phyloP scores from a whole-genome alignment of 1,140 invertebrate genomes.

The Papilio dardanus region DNA sequence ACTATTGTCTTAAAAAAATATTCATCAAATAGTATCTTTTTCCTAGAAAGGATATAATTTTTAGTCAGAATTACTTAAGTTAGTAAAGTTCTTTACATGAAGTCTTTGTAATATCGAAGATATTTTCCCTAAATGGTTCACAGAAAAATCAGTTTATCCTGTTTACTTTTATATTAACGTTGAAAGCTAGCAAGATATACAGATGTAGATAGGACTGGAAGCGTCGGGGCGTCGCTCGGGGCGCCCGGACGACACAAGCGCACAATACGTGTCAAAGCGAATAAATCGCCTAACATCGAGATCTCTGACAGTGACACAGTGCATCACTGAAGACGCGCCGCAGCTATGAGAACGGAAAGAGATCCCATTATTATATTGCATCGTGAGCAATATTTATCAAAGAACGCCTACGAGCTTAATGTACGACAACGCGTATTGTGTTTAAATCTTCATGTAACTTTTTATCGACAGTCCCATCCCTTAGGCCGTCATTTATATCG shows the following conservation, averaged over 20 bases:
- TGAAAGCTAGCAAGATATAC: slow-evolving; percentile 26
- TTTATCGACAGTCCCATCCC: slow-evolving; percentile 32
- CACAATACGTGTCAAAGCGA: slow-evolving; percentile 63
- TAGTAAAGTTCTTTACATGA: too few species aligned
- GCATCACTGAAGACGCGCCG: slow-evolving; percentile 45
- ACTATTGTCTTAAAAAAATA: too few species aligned
- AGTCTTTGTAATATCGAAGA: too few species aligned
- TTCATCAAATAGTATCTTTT: too few species aligned
- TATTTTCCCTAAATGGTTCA: background rate
- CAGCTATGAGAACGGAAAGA: slow-evolving; percentile 53
- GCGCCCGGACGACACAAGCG: slow-evolving; percentile 39
- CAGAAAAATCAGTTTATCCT: background rate
- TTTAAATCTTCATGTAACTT: slow-evolving; percentile 43
- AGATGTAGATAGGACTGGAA: slow-evolving; percentile 49
- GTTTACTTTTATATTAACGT: background rate
- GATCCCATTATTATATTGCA: slow-evolving; percentile 55
- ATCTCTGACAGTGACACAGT: slow-evolving; percentile 58
- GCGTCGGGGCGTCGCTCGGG: slow-evolving; percentile 20
- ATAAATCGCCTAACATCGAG: slow-evolving; percentile 64
- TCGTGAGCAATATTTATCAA: slow-evolving; percentile 54
- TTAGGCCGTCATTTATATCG: background rate
- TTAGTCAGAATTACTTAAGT: too few species aligned
- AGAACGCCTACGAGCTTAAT: slow-evolving; percentile 41
- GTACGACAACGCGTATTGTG: slow-evolving; percentile 43
- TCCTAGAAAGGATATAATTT: too few species aligned